These are phyloP conservation scores for Bellardia bayeri DNA, from an alignment of 2,888 invertebrate species.

Conservation along the genomic window DNA sequence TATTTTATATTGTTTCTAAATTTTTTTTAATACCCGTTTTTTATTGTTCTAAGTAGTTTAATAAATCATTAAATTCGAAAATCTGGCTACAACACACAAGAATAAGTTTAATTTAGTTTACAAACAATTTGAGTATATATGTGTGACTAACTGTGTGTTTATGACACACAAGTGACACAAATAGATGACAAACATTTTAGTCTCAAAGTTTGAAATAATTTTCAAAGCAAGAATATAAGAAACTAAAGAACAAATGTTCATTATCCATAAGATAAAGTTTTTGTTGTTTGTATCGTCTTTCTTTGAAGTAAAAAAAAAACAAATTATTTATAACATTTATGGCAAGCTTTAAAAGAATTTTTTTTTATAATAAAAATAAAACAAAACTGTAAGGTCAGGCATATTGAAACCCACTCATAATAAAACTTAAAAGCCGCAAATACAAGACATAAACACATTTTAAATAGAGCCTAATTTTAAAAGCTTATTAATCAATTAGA, in stretches of 20 bases:
- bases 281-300: constrained; percentile 15
- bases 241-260: constrained; percentile 42
- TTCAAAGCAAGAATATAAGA: not conserved
- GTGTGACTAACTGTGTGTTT: not conserved
- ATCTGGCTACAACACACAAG: constrained; percentile 2
- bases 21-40: not conserved
- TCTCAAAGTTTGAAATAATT: constrained; percentile 48
- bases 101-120: constrained; percentile 15
- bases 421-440: not conserved
- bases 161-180: constrained; percentile 25
- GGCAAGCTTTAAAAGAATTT: not conserved
- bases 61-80: constrained; percentile 56
- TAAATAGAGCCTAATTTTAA: too few relatives aligned
- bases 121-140: not conserved
- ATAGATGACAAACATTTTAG: constrained; percentile 35
- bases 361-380: not conserved
- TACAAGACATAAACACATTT: not conserved
- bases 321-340: constrained; percentile 49
- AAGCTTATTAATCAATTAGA: too few relatives aligned
- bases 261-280: constrained; percentile 48
- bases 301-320: constrained; percentile 34
- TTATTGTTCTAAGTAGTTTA: constrained; percentile 40
- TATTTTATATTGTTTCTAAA: constrained; percentile 17
- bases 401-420: constrained; percentile 51
- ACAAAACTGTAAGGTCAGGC: constrained; percentile 58